A percentile compares a stretch with the other conserved stretches of the same genome.
Conservation (phyloP, 1,140 invertebrate genomes). For the Lasioglossum albipes region DNA sequence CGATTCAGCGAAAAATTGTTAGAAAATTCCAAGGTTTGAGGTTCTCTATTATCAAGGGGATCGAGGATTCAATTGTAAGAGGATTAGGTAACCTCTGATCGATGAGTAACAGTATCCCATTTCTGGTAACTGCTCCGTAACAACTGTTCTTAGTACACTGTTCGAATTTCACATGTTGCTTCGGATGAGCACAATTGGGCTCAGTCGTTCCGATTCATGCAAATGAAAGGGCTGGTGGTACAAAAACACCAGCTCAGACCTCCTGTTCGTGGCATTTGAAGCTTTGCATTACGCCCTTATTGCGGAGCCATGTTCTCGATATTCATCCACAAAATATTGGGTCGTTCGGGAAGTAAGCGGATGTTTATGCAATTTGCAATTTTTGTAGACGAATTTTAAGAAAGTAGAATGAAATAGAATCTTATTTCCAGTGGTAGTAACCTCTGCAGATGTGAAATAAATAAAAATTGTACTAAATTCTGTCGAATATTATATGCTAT, state of each 20-base stretch:
- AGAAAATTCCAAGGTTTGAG: background rate
- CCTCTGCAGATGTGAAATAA: too few species aligned
- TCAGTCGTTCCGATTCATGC: background rate
- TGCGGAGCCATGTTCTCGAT: too few species aligned
- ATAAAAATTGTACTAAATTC: too few species aligned
- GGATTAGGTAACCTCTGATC: background rate
- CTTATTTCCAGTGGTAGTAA: too few species aligned
- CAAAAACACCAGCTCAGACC: background rate
- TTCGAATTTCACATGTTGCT: conserved; percentile 1
- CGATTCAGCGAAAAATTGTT: background rate
- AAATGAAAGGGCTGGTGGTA: background rate
- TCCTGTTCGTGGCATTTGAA: background rate
- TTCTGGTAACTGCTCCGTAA: background rate
- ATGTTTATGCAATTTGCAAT: too few species aligned
- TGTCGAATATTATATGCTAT: too few species aligned
- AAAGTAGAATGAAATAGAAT: too few species aligned
- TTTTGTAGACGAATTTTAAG: too few species aligned
- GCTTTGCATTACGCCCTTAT: too few species aligned
- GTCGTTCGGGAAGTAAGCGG: too few species aligned
- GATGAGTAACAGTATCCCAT: background rate
- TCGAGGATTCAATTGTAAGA: background rate
- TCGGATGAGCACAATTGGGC: background rate
- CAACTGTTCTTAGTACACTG: background rate
- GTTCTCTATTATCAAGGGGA: conserved; percentile 2
- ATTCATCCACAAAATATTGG: too few species aligned